These are phyloP conservation scores for Paracanthobrama guichenoti DNA, from an alignment of 2,113 vertebrate genomes.

Conservation along the genomic window DNA sequence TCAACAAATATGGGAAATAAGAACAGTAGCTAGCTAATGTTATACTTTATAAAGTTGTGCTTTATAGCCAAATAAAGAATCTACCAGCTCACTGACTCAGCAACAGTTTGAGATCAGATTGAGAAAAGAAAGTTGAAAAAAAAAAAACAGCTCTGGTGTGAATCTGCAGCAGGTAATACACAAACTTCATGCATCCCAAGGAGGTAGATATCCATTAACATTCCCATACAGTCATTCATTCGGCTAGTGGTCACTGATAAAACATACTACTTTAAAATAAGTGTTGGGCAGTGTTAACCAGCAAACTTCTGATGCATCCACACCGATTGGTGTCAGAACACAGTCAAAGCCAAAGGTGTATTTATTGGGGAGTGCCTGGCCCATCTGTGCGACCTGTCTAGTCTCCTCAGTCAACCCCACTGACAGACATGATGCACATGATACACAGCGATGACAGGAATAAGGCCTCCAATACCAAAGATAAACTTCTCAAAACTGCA, in stretches of 20 bases:
- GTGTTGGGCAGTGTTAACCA: not conserved
- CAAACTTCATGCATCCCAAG: no score
- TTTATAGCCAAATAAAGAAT: not conserved
- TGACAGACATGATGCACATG: not conserved
- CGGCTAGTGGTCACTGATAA: not conserved
- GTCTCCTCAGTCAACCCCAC: not conserved
- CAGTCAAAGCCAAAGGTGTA: not conserved
- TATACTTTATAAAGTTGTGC: not conserved
- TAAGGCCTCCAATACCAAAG: not conserved
- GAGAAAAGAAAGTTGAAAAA: not conserved
- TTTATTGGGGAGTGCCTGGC: not conserved
- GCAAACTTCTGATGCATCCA: not conserved
- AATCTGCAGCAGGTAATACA: no score
- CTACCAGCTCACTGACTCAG: not conserved
- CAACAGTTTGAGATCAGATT: not conserved
- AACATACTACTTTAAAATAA: not conserved
- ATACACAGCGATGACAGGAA: not conserved
- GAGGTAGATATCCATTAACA: not conserved
- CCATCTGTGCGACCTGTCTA: not conserved
- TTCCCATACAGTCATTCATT: not conserved
- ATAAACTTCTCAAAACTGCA: not conserved
- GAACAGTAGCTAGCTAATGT: not conserved
- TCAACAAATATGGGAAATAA: slow-evolving; percentile 3
- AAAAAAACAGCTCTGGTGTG: not conserved
- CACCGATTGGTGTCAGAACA: not conserved